Conservation (phyloP, 1,140 invertebrate species). For the Drosophila lini region DNA sequence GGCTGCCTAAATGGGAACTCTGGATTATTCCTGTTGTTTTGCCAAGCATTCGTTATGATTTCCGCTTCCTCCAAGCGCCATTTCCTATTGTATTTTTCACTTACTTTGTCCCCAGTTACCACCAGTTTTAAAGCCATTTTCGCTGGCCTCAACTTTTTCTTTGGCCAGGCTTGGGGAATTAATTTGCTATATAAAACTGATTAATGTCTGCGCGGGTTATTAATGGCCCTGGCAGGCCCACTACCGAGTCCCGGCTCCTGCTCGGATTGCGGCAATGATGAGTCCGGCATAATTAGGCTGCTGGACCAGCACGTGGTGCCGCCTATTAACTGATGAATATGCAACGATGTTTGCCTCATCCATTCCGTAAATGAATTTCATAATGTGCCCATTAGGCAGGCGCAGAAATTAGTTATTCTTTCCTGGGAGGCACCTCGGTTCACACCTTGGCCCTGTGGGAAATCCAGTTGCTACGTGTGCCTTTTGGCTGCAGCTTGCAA, state of each 20-base stretch:
- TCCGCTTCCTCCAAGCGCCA: slow-evolving; percentile 1
- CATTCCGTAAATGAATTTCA: slow-evolving; percentile 33
- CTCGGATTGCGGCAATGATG: slow-evolving; percentile 26
- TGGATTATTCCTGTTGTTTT: slow-evolving; percentile 5
- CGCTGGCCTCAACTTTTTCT: not conserved
- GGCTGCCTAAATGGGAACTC: not conserved
- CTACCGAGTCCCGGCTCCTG: slow-evolving; percentile 12
- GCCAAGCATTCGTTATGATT: slow-evolving; percentile 17
- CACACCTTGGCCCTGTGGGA: not conserved
- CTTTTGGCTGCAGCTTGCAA: slow-evolving; percentile 15
- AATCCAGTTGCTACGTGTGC: too few relatives aligned
- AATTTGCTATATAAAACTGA: slow-evolving; percentile 77
- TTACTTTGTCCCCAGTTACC: slow-evolving; percentile 20
- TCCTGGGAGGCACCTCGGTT: not conserved
- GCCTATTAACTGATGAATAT: slow-evolving; percentile 45
- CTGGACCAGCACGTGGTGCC: not conserved
- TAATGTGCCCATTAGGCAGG: slow-evolving; percentile 21
- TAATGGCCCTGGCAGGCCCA: slow-evolving; percentile 39
- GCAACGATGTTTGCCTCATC: slow-evolving; percentile 8
- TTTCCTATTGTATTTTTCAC: slow-evolving; percentile 1
- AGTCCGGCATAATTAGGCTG: slow-evolving; percentile 29
- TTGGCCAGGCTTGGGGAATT: slow-evolving; percentile 34
- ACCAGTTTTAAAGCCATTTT: slow-evolving; percentile 28
- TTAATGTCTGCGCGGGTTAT: slow-evolving; percentile 62
- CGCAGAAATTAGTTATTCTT: slow-evolving; percentile 19